Base-by-base conservation (phyloP, 2,797 vertebrate species). In the Tolypeutes matacus region DNA sequence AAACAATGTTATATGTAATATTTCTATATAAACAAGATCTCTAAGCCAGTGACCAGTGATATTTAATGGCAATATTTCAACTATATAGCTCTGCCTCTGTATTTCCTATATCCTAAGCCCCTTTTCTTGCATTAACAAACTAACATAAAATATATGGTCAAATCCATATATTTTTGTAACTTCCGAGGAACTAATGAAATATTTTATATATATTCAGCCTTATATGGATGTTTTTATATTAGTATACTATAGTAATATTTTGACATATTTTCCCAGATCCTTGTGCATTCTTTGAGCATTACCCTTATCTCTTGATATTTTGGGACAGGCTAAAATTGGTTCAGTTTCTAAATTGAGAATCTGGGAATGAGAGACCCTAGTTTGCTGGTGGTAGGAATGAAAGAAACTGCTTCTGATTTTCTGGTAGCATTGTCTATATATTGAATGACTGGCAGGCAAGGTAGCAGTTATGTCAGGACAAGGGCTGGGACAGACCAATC, bases 61-160 rank as follows among this genome's bases (percentile, higher is more conserved):
- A 53, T 85, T 88, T 85, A 92, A 70, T 46, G 92, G 39, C 27
- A 92, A 14, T 76, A 77, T 90, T 96, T 94, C 53, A 76, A 21
- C 60, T 82, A 1, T 85, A 0, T 88, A 27, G 75, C 34, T 92
- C 27, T 94, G 18, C n/a, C 18, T 83, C 20, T 91, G 4, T 76
- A 91, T 94, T 90, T 85, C 42, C 39, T 65, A 23, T 72, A 14
- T 65, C 49, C 13, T 51, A 72, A 81, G 23, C 29, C 62, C 62
- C 1, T 0, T 89, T 93, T 94, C 46, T 96, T 3, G 88, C 23
- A 49, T 94, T 85, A 88, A 67, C 10, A 91, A 67, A 81, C 46
- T 67, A 81, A n/a, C 11, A 62, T 78, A 80, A 87, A 77, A 60
- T 73, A 67, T 69, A 46, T 76, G 53, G 42, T 89, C 60, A 88